Base-by-base conservation (phyloP, 1,140 invertebrate genomes). In the Chironomus tepperi region DNA sequence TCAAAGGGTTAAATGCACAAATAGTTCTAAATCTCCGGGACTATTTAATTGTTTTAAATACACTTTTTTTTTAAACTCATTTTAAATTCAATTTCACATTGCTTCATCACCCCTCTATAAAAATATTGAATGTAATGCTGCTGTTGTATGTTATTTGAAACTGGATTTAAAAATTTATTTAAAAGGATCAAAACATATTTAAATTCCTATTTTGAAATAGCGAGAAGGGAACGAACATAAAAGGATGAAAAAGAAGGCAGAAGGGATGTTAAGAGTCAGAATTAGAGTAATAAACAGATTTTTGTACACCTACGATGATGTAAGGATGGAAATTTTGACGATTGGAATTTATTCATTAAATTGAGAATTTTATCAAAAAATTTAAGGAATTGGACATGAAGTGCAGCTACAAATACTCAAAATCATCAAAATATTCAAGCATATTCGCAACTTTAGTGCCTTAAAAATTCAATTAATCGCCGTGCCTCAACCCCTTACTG, bases 111-210 rank as follows among this genome's bases (percentile, higher is more conserved):
- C 47, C 47, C 12, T 57, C 47, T n/a, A 57, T n/a, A n/a, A 57
- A 15, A 57, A 57, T n/a, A 57, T 57, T 57, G 12, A 34, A 34
- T 34, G 24, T 34, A 34, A 34, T 34, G n/a, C 65, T 67, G 10
- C 15, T 70, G 16, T 70, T 21, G 16, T 21, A 21, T 70, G 65
- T 70, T 19, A 70, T 70, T 70, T 19, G 16, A 70, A 70, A 18
- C 65, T 70, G 65, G 19, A 70, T 70, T 70, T 70, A 70, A 70
- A n/a, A 70, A 70, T 19, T 19, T 70, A 70, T 70, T 70, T 70
- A 70, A 70, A 70, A 70, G 65, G 65, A 70, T 70, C 65, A 19
- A 70, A 70, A 70, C 65, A 70, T 70, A 70, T 70, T 70, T 70
- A 70, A 70, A 21, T 21, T 70, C 18, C 9, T 67, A 12, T 16